Evolutionary conservation across 2,888 invertebrate species (phyloP), one percentile per base, ranked within the genome.

Genomic region (Hemistola chrysoprasaria): DNA sequence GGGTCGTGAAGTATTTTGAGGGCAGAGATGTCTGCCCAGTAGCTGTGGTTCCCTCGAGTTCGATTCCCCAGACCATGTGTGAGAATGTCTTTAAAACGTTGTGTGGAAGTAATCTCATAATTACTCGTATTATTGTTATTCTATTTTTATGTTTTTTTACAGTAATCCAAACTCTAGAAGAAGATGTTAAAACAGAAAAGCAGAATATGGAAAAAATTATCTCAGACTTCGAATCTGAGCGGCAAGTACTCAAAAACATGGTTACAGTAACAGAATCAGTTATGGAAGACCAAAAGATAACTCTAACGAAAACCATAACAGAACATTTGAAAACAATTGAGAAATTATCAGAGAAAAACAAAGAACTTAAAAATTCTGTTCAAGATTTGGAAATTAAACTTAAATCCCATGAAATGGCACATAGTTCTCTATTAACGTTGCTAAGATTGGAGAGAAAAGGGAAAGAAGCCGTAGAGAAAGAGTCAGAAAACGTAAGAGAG

Each of bases 241-340:
- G 75, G 16, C 66, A 66, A 23, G 67, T 78, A 7, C 63, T 79
- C 21, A 74, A 75, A 45, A 80, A 79, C 39, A 78, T 80, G 78
- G 66, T 80, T 3, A 66, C 78, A 1, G 77, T 79, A 0, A 79
- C 79, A 1, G 80, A 81, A 57, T 73, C 79, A 2, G 67, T 79
- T 0, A 79, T 79, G 80, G 80, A 80, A 40, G 80, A 81, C 49
- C 69, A 75, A 41, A 79, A 74, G 59, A 36, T 50, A 1, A 56
- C 52, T n/a, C 52, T 73, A 0, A 71, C 62, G 37, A 73, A 65
- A 16, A 46, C 58, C 5, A 69, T 80, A 39, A 11, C 52, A 1
- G 71, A 72, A 43, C 60, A 75, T 40, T 21, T 58, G 1, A 73
- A 65, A 48, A 40, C 49, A 1, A 71, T 63, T 46, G 69, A 71